Evolutionary conservation across 2,113 vertebrate genomes (phyloP), one percentile per base, ranked within the genome.

Genomic region (Prinia subflava): DNA sequence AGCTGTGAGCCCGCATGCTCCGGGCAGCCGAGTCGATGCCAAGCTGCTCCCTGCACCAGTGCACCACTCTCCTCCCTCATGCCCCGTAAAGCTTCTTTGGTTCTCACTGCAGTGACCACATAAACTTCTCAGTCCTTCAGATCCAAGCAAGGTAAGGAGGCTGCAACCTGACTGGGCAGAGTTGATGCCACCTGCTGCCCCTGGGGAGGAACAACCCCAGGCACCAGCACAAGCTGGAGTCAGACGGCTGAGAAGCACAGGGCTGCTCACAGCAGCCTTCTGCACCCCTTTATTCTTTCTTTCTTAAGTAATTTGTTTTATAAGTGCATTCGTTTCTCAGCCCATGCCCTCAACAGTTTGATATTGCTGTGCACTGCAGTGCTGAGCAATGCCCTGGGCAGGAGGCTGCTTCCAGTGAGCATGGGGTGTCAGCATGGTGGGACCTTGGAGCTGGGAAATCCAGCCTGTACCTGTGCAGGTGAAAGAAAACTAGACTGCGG

Each of bases 11-110:
- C 71, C 0, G 1, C 15, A 4, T 7, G 53, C 76, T 50, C 21
- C 0, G 0, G 30, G 50, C 55, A 69, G 55, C 17, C 0, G 0
- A 33, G 39, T 15, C 0, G 0, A 31, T 1, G 5, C 44, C 57
- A 42, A 55, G 49, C 52, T 16, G 14, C 52, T 70, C 20, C 68
- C 55, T 37, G 33, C 37, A 64, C n/a, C 64, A 6, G 15, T 0
- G 25, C 50, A 5, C 24, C 0, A 0, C 30, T 47, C 37, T 60
- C 30, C 68, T 73, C 23, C 64, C 59, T n/a, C 2, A 0, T 22
- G 41, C 41, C 17, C 46, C 10, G 27, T 3, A 57, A 78, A 35
- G 55, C 5, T 31, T 6, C 22, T 50, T 28, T 37, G 35, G 23
- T 22, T 47, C 60, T 65, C 1, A 0, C 46, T 65, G 60, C 50